Conservation (phyloP, 2,888 invertebrate species). For the Euzophera pinguis region DNA sequence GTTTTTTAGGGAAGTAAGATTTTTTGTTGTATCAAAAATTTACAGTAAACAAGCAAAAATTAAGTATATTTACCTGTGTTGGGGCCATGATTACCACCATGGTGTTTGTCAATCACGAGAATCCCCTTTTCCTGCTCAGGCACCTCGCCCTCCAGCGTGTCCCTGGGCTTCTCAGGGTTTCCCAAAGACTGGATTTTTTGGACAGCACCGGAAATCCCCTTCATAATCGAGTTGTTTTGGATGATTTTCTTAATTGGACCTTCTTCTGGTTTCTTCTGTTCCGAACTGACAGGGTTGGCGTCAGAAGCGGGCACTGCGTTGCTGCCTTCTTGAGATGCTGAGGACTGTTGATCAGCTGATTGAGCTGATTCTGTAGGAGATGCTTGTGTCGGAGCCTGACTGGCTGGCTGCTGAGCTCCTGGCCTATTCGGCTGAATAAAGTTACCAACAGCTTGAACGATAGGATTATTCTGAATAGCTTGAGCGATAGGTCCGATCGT, state of each 20-base stretch:
- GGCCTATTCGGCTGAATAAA: slow-evolving; percentile 22
- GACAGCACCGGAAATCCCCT: slow-evolving; percentile 42
- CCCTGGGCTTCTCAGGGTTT: slow-evolving; percentile 46
- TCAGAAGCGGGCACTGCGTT: slow-evolving; percentile 21
- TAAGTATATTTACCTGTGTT: slow-evolving; percentile 22
- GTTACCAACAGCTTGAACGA: slow-evolving; percentile 32
- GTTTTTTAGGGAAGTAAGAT: no score
- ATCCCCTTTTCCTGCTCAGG: not conserved
- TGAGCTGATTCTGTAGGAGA: slow-evolving; percentile 13
- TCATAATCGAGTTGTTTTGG: slow-evolving; percentile 43
- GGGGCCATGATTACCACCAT: slow-evolving; percentile 18
- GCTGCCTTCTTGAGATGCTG: slow-evolving; percentile 20
- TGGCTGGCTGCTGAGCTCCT: slow-evolving; percentile 14
- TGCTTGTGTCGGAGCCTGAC: slow-evolving; percentile 12
- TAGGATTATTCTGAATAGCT: slow-evolving; percentile 41
- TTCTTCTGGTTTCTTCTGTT: slow-evolving; percentile 5
- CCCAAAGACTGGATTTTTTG: slow-evolving; percentile 42
- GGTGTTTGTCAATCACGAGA: slow-evolving; percentile 2
- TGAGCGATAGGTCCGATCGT: slow-evolving; percentile 39
- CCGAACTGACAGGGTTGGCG: not conserved
- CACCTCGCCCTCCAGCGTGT: slow-evolving; percentile 20
- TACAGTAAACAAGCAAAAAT: not conserved
- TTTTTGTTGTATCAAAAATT: no score
- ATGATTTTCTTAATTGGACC: slow-evolving; percentile 46
- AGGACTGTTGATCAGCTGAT: slow-evolving; percentile 14